Base-by-base conservation (phyloP, 2,797 vertebrate genomes). In the Capromys pilorides region DNA sequence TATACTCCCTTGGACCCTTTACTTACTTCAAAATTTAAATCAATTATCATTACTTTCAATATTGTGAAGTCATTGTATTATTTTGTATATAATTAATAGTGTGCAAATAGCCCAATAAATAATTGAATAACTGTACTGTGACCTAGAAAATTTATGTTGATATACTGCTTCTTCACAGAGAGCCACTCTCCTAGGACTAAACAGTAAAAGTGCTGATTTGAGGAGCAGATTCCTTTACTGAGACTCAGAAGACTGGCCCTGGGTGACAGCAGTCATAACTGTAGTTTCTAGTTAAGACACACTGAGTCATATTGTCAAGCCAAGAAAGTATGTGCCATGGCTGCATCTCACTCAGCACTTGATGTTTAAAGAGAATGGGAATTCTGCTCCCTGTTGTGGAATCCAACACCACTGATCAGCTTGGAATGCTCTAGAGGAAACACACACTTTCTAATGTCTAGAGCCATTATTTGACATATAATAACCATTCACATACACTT, bases 131-230 rank as follows among this genome's bases (percentile, higher is more conserved):
- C 36, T 39, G 1, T 67, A 41, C 41, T 57, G 33, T 51, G 1
- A 67, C 51, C 41, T 57, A 14, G 54, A 31, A 16, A 59, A 81
- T 16, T 64, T 39, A 9, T 12, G 14, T 77, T 90, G 59, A 86
- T 90, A 1, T 28, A 8, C 9, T 59, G 92, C 41, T 90, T 6
- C 12, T 94, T 83, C 78, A 62, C 13, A 86, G 5, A 69, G 10
- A 84, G 6, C 39, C 91, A n/a, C 61, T 94, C 13, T 81, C 57
- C 49, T 59, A 82, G 45, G 31, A 2, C 67, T 92, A 92, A 94
- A 86, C 16, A 54, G 54, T n/a, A 62, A 91, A 75, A 77, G 81
- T 93, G 78, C 91, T n/a, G 87, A 94, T 94, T 93, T 94, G 18
- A 90, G 51, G 69, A 93, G 18, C 85, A 22, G 45, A 93, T 69